phyloP scores from a whole-genome alignment of 2,888 invertebrate species.

The Bombylius major region DNA sequence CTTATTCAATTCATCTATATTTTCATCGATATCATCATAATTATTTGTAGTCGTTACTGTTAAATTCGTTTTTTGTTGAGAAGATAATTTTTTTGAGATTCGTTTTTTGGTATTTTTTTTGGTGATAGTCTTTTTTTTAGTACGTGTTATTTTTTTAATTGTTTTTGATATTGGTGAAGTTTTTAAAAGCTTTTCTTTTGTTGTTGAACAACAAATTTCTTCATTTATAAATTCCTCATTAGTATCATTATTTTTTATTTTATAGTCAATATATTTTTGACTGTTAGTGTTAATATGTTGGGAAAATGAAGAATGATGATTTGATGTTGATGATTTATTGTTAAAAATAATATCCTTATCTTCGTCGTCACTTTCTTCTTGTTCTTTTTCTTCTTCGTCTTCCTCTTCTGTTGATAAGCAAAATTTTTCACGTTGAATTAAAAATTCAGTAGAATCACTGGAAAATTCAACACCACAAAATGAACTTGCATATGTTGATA shows the following conservation, averaged over 20 bases:
- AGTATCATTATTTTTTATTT: neutral
- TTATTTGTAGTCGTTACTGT: too few species aligned
- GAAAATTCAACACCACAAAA: constrained; percentile 23
- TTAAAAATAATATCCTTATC: neutral
- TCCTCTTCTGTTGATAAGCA: constrained; percentile 30
- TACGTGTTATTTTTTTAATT: too few species aligned
- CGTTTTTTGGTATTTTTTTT: too few species aligned
- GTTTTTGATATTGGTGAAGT: too few species aligned
- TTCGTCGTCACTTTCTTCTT: constrained; percentile 6
- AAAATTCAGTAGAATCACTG: constrained; percentile 35
- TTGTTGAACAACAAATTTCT: neutral
- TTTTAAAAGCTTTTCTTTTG: too few species aligned
- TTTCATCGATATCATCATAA: neutral
- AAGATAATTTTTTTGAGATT: neutral
- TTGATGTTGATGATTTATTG: too few species aligned
- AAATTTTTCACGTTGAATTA: constrained; percentile 35
- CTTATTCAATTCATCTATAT: neutral
- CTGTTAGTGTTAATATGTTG: too few species aligned
- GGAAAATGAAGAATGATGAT: too few species aligned
- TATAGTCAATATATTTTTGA: too few species aligned
- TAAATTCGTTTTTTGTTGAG: too few species aligned
- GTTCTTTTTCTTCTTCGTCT: constrained; percentile 8
- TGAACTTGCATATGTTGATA: constrained; percentile 37
- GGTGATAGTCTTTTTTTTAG: too few species aligned
- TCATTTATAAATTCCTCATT: neutral